Evolutionary conservation across 2,113 vertebrate genomes (phyloP).

Genomic region (Chlorodrepanis virens): DNA sequence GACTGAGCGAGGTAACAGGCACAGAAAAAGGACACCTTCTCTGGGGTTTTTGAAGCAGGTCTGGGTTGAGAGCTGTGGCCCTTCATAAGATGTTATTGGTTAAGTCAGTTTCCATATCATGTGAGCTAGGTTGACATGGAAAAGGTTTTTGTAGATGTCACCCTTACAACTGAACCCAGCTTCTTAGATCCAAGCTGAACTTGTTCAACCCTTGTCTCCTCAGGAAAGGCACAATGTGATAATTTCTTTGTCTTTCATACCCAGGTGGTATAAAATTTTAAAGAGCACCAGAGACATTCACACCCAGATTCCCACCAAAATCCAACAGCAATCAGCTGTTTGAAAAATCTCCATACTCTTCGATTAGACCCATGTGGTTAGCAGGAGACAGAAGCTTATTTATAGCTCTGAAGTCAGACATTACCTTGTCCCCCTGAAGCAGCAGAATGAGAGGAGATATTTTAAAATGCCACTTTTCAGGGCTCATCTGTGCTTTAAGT

Average conservation of each 20-base stretch:
- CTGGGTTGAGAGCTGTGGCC: not conserved
- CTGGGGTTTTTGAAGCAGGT: not conserved
- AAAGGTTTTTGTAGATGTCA: not conserved
- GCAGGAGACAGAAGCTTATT: constrained; percentile 12
- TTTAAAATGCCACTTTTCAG: constrained; percentile 15
- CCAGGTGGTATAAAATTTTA: not conserved
- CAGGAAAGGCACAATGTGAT: not conserved
- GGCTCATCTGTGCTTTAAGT: not conserved
- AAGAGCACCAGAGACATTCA: not conserved
- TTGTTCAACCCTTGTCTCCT: not conserved
- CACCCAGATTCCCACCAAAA: not conserved
- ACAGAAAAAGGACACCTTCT: not conserved
- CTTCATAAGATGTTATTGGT: not conserved
- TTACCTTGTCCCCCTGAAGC: not conserved
- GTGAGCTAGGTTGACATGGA: not conserved
- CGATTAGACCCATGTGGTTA: not conserved
- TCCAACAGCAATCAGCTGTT: not conserved
- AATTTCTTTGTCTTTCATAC: not conserved
- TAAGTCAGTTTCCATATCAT: not conserved
- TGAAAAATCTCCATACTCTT: not conserved
- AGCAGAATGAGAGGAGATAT: not conserved
- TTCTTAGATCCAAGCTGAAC: not conserved
- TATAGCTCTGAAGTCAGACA: not conserved
- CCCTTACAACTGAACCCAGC: not conserved
- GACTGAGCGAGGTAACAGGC: not conserved